Base-by-base conservation (phyloP, 1,140 invertebrate genomes). In the Brachionus calyciflorus region DNA sequence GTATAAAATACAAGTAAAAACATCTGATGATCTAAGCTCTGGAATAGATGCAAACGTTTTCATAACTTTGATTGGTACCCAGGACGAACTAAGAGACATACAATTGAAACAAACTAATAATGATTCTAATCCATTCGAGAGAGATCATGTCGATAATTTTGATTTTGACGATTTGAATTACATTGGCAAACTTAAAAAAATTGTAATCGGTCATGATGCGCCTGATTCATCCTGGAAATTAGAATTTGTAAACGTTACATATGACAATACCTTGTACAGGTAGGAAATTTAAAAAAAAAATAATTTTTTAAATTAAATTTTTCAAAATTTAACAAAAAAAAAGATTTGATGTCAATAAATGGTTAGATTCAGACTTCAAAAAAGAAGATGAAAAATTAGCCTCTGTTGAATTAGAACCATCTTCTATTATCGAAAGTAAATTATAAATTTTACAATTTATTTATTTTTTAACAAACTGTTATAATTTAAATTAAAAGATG, bases 21-120 rank as follows among this genome's bases (percentile, higher is more conserved):
- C 63, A 46, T 40, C 40, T 14, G 9, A 68, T 26, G 40, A 46
- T 60, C 19, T 60, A 17, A 40, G 55, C n/a, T 60, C 55, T 0
- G 84, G 84, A n/a, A 85, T 83, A 26, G 83, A 85, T 79, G 84
- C 84, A n/a, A 83, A 85, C 79, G 84, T 84, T 7, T 84, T 81
- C 78, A 69, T 85, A 7, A 82, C 78, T 17, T 77, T 85, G 1
- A 80, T 79, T 78, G 84, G 84, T 26, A 82, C 83, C 44, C 81
- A 81, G 30, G 83, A 82, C 19, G 82, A 85, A 21, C 41, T 55
- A 46, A 19, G 1, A 24, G 70, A 75, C 9, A 24, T 75, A 28
- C 3, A 0, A 2, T 37, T 60, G 2, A 40, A 60, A 4, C 4
- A 60, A 5, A 9, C 2, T 44, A 79, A 80, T n/a, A 82, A 82